Conservation (phyloP, 2,113 vertebrate species). For the Smithornis capensis region DNA sequence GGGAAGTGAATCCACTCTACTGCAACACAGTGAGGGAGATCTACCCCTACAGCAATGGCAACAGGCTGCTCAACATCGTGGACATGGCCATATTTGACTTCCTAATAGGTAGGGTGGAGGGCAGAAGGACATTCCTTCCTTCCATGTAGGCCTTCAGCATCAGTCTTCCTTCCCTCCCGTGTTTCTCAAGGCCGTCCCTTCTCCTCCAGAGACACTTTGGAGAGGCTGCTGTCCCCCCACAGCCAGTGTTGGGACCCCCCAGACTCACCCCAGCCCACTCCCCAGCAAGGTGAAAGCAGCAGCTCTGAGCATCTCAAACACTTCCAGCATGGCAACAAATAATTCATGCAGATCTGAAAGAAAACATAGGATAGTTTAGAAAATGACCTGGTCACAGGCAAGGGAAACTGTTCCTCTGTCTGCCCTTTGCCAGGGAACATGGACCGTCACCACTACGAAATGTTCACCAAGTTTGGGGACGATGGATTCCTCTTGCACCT, state of each 20-base stretch:
- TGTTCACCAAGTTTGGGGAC: conserved; percentile 95
- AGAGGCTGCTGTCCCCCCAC: background rate
- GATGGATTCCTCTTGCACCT: conserved; percentile 92
- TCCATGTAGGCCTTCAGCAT: background rate
- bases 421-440: conserved; percentile 85
- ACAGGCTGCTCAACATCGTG: conserved; percentile 89
- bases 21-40: conserved; percentile 85
- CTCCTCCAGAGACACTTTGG: background rate
- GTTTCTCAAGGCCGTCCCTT: background rate
- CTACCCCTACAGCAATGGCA: conserved; percentile 87
- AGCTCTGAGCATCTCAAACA: background rate
- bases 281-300: background rate
- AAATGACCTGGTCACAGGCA: background rate
- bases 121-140: background rate
- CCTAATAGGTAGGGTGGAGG: conserved; percentile 78
- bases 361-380: fast-evolving
- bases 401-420: background rate
- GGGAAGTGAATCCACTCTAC: conserved; percentile 92
- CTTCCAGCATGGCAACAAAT: background rate
- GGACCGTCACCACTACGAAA: conserved; percentile 97
- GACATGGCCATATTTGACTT: conserved; percentile 99
- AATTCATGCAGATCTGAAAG: background rate
- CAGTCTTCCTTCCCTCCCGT: background rate
- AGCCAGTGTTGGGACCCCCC: background rate
- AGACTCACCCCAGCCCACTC: background rate